phyloP scores from a whole-genome alignment of 2,888 invertebrate genomes.

The Stenchaetothrips biformis region DNA sequence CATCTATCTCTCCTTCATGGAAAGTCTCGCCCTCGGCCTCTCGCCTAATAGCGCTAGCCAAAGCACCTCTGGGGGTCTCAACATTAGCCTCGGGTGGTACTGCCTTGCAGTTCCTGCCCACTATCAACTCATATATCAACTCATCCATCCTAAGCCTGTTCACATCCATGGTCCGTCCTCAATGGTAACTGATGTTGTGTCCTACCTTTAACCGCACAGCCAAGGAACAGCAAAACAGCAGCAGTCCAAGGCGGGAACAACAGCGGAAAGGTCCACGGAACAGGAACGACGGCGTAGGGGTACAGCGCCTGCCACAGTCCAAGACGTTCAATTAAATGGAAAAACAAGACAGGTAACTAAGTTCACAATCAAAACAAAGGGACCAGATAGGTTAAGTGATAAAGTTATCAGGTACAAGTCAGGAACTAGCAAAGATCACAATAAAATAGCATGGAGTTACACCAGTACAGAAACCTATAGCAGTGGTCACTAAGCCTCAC shows the following conservation, averaged over 20 bases:
- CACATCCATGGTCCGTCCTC: neutral
- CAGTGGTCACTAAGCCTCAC: too few species aligned
- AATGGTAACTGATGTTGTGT: neutral
- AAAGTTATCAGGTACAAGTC: too few species aligned
- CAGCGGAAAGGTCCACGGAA: neutral
- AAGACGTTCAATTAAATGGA: too few species aligned
- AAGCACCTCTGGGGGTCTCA: neutral
- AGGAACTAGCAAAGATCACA: too few species aligned
- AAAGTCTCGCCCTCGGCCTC: neutral
- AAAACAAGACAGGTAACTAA: too few species aligned
- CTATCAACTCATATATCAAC: neutral
- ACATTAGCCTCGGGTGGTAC: neutral
- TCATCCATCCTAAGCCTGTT: neutral
- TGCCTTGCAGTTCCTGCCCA: neutral
- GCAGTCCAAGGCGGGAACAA: neutral
- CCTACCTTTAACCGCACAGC: neutral
- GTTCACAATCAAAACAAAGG: too few species aligned
- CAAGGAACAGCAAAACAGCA: neutral
- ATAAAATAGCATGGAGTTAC: too few species aligned
- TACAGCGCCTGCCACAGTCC: too few species aligned
- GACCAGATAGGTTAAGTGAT: too few species aligned
- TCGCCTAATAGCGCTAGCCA: neutral
- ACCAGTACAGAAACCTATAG: too few species aligned
- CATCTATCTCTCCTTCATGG: neutral
- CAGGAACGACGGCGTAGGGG: neutral